phyloP scores from a whole-genome alignment of 1,140 invertebrate species.

The Wiebesia pumilae region DNA sequence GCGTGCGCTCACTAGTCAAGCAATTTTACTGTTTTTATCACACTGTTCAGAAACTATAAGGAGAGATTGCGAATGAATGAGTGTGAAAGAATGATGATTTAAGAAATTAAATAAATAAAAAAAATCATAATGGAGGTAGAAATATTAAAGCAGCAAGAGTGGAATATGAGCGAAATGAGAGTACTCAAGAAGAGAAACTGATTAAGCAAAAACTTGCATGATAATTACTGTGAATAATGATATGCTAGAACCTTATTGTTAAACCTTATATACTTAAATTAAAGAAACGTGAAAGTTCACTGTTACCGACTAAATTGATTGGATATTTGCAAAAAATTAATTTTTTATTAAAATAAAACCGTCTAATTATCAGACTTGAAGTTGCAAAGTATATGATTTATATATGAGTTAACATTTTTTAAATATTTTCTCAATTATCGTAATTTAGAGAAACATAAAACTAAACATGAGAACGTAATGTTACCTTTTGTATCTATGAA shows the following conservation, averaged over 20 bases:
- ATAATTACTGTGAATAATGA: slow-evolving; percentile 15
- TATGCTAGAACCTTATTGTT: slow-evolving; percentile 24
- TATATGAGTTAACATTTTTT: neutral
- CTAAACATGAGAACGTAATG: neutral
- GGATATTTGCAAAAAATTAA: neutral
- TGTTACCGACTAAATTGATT: slow-evolving; percentile 26
- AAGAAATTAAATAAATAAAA: slow-evolving; percentile 12
- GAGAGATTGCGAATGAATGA: slow-evolving; percentile 49
- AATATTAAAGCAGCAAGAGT: no score
- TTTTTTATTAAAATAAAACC: neutral
- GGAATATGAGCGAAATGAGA: neutral
- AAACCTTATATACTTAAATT: slow-evolving; percentile 24
- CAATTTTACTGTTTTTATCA: slow-evolving; percentile 68
- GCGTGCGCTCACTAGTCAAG: slow-evolving; percentile 72
- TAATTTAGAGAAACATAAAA: neutral
- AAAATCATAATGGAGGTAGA: neutral
- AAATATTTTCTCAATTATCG: neutral
- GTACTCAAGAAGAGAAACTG: neutral
- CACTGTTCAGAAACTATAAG: slow-evolving; percentile 53
- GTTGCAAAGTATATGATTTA: neutral
- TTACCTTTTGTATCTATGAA: neutral
- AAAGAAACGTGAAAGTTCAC: slow-evolving; percentile 3
- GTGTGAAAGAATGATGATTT: slow-evolving; percentile 38
- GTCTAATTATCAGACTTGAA: neutral
- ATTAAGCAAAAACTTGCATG: slow-evolving; percentile 19